phyloP scores from a whole-genome alignment of 2,113 vertebrate species.

The Callithrix jacchus region DNA sequence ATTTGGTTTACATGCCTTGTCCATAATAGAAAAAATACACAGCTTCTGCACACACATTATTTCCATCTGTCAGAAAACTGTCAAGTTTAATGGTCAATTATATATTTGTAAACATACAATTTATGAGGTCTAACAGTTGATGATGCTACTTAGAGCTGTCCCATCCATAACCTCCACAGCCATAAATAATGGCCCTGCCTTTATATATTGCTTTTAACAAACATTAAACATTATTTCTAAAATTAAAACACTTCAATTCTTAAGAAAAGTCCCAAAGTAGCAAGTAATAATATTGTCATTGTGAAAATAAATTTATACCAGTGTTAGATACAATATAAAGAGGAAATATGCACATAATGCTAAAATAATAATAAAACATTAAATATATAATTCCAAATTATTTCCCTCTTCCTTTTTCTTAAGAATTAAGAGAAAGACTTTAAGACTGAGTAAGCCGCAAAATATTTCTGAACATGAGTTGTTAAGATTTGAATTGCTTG shows the following conservation, averaged over 20 bases:
- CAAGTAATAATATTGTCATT: neutral
- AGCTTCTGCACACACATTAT: neutral
- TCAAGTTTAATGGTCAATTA: neutral
- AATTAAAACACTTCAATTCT: neutral
- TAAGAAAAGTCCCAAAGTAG: neutral
- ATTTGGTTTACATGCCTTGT: neutral
- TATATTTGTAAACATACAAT: neutral
- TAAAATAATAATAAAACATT: neutral
- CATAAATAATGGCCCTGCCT: too few relatives aligned
- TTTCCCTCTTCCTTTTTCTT: neutral
- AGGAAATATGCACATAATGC: neutral
- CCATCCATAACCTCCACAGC: neutral
- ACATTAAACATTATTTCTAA: neutral
- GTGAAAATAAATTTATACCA: neutral
- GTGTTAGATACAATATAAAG: neutral
- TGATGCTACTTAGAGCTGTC: neutral
- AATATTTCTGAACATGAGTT: conserved; percentile 48
- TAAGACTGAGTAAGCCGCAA: neutral
- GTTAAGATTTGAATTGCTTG: conserved; percentile 37
- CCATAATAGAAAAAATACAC: neutral
- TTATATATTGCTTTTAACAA: neutral
- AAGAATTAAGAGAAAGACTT: neutral
- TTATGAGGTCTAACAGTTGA: neutral
- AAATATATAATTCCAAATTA: neutral
- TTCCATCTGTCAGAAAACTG: neutral